These are phyloP conservation scores for Globodera rostochiensis DNA, from an alignment of 1,140 invertebrate genomes.

Conservation along the genomic window DNA sequence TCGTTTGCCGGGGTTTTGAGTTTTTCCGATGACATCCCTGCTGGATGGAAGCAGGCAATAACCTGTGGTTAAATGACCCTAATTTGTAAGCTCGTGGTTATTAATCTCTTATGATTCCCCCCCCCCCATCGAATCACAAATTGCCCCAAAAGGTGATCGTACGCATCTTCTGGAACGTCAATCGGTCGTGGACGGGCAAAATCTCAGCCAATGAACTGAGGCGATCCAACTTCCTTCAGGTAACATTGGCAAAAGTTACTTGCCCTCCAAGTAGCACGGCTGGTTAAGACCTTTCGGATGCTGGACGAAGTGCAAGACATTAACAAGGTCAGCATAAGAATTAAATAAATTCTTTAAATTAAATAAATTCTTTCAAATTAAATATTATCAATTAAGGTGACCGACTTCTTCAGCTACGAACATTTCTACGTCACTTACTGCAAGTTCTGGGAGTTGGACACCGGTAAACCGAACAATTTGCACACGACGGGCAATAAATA, in stretches of 20 bases:
- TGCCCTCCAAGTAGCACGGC: conserved; percentile 12
- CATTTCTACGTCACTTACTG: conserved; percentile 99
- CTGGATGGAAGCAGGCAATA: no score
- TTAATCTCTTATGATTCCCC: no score
- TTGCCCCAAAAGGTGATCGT: conserved; percentile 72
- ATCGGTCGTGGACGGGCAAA: conserved; percentile 92
- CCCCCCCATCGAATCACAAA: neutral
- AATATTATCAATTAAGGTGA: conserved; percentile 75
- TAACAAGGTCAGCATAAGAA: conserved; percentile 16
- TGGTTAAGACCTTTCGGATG: conserved; percentile 64
- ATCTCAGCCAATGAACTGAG: conserved; percentile 86
- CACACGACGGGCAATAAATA: conserved; percentile 68
- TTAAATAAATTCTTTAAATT: neutral
- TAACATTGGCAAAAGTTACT: conserved; percentile 77
- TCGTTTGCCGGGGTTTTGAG: no score
- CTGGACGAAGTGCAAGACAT: conserved; percentile 88
- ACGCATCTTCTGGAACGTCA: conserved; percentile 96
- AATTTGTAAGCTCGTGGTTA: no score
- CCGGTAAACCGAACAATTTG: conserved; percentile 72
- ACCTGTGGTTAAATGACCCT: no score
- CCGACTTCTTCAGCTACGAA: conserved; percentile 97
- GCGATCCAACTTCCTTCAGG: conserved; percentile 81
- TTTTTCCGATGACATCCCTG: no score
- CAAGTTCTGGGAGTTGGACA: conserved; percentile 99
- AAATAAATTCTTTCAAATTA: neutral